Evolutionary conservation across 64 coral and sea anemone genomes (phyloP).

Genomic region (Pachyseris speciosa): DNA sequence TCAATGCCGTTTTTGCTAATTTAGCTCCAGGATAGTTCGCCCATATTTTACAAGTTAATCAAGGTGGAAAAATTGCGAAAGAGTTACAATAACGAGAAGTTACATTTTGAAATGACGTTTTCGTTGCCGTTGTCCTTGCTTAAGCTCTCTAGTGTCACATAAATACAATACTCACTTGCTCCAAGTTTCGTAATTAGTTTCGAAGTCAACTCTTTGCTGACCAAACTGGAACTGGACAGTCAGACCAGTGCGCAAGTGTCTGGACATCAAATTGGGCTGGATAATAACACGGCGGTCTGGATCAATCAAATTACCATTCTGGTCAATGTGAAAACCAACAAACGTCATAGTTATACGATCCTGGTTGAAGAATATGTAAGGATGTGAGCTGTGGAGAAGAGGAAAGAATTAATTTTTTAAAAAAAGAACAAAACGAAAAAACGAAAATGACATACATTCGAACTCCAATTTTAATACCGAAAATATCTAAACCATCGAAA

Average conservation of each 20-base stretch:
- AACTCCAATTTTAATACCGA: too few relatives aligned
- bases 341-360: slow-evolving; percentile 79
- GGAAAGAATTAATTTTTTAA: too few relatives aligned
- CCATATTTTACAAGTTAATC: too few relatives aligned
- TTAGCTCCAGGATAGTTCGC: too few relatives aligned
- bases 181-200: slow-evolving; percentile 65
- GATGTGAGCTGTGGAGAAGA: slow-evolving; percentile 68
- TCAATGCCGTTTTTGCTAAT: too few relatives aligned
- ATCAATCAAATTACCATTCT: slow-evolving; percentile 74
- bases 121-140: too few relatives aligned
- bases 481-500: too few relatives aligned
- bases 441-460: neutral
- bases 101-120: too few relatives aligned
- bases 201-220: slow-evolving; percentile 34
- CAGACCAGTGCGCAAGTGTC: slow-evolving; percentile 69
- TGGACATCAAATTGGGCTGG: slow-evolving; percentile 64
- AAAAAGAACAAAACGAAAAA: neutral
- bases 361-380: slow-evolving; percentile 91
- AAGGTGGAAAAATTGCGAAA: too few relatives aligned
- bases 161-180: slow-evolving; percentile 59
- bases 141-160: neutral
- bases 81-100: too few relatives aligned
- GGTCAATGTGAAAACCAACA: slow-evolving; percentile 83
- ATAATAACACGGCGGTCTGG: slow-evolving; percentile 49
- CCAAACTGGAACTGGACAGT: slow-evolving; percentile 18